Evolutionary conservation across 2,797 vertebrate species (phyloP).

Genomic region (Catharus ustulatus): DNA sequence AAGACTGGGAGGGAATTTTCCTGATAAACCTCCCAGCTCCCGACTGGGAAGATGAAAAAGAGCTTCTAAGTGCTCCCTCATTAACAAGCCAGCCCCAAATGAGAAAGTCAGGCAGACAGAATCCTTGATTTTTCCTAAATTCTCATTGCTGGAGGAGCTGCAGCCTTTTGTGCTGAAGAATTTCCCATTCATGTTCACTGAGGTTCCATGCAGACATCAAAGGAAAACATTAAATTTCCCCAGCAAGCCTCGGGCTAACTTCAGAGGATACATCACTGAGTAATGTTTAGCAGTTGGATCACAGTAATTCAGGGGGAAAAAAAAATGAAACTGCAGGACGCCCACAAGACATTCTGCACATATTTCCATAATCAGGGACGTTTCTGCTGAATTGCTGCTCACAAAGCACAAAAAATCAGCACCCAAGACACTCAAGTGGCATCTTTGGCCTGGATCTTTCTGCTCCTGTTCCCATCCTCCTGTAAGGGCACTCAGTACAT

Average conservation of each 20-base stretch:
- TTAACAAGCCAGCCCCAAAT: background rate
- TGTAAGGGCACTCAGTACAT: background rate
- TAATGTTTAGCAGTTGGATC: slow-evolving; percentile 51
- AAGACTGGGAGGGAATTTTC: background rate
- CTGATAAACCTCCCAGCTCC: background rate
- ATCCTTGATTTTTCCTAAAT: background rate
- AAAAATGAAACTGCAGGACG: slow-evolving; percentile 50
- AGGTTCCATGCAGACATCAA: slow-evolving; percentile 46
- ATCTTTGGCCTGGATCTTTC: background rate
- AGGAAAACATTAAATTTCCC: slow-evolving; percentile 37
- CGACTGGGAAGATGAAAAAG: background rate
- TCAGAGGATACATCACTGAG: slow-evolving; percentile 56
- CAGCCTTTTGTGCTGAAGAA: slow-evolving; percentile 15
- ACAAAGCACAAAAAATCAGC: background rate
- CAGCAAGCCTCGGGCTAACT: slow-evolving; percentile 53
- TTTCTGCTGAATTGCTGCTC: slow-evolving; percentile 52
- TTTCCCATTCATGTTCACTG: background rate
- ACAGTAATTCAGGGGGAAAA: background rate
- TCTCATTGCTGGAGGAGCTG: background rate
- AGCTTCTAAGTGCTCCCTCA: background rate
- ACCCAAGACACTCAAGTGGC: background rate
- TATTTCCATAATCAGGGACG: slow-evolving; percentile 57
- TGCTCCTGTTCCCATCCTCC: background rate
- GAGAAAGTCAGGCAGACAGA: background rate
- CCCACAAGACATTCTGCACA: slow-evolving; percentile 73